A percentile compares a stretch with the other conserved stretches of the same genome.
Conservation (phyloP, 2,113 vertebrate genomes). For the Cephalophus harveyi region DNA sequence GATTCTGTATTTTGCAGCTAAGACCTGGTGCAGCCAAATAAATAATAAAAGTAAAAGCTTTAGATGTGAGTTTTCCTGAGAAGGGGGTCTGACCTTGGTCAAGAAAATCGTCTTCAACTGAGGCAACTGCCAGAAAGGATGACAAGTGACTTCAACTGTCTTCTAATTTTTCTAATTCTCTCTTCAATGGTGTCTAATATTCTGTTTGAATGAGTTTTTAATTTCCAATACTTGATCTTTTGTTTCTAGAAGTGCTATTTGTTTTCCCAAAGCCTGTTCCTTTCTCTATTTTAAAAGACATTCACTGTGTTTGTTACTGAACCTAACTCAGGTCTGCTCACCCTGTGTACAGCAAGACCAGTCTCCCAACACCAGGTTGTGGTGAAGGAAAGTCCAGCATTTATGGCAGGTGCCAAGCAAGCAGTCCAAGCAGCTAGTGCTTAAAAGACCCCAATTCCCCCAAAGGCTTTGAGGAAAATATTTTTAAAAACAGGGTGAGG, state of each 20-base stretch:
- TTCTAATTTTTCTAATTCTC: not conserved
- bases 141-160: not conserved
- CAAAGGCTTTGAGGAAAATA: not conserved
- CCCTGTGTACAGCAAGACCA: not conserved
- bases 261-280: not conserved
- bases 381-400: not conserved
- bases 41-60: not conserved
- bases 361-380: not conserved
- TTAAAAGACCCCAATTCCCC: not conserved
- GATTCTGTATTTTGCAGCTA: not conserved
- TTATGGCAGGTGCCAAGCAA: not conserved
- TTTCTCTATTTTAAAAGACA: not conserved
- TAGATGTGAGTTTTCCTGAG: not conserved
- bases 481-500: not conserved
- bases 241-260: not conserved
- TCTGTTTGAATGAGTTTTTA: not conserved
- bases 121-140: not conserved
- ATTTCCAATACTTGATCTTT: not conserved
- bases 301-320: not conserved
- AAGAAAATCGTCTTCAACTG: not conserved
- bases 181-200: not conserved
- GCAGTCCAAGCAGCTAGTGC: not conserved
- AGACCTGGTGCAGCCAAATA: not conserved
- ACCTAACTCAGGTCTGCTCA: not conserved
- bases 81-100: not conserved